Base-by-base conservation (phyloP, 2,113 vertebrate species). In the Eolophus roseicapilla region DNA sequence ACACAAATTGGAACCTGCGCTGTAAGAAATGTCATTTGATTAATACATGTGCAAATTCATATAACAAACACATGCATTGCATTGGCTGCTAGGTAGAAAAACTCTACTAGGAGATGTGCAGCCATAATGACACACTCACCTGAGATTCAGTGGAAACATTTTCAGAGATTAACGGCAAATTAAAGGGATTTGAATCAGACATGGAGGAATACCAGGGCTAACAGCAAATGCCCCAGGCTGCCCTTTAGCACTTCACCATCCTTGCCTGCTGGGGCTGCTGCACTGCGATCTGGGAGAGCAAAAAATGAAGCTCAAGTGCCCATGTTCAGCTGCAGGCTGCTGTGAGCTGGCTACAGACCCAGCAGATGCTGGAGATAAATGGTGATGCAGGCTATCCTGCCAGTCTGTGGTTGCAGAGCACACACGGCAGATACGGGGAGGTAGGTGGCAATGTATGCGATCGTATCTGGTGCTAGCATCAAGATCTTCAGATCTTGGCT, bases 391-490 rank as follows among this genome's bases (percentile, higher is more conserved):
- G 41, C 76, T 92, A 76, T 82, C 89, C 95, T 93, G 55, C 59
- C 73, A 92, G 79, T 37, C 80, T 76, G 60, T 75, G 92, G 82
- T 78, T 86, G 57, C 76, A n/a, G 17, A 33, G 60, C 3, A 3
- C 74, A 82, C 44, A 41, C 6, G 13, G 73, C 73, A 93, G 96
- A 95, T 92, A 52, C 49, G 41, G 29, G 44, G 60, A 96, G 94
- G 90, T 96, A 91, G 19, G 50, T 79, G 77, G 73, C 90, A 92
- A 90, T 68, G 80, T 43, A 88, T 23, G 29, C 9, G 14, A 91
- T 67, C 18, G 0, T 96, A 96, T 97, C 96, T 86, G 47, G 13
- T 0, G 6, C 44, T 84, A 60, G 17, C 86, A 89, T 95, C 92
- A 82, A 94, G 88, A 92, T 65, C 49, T 37, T 70, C 78, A 96